Evolutionary conservation across 2,113 vertebrate species (phyloP).

Genomic region (Scophthalmus maximus): DNA sequence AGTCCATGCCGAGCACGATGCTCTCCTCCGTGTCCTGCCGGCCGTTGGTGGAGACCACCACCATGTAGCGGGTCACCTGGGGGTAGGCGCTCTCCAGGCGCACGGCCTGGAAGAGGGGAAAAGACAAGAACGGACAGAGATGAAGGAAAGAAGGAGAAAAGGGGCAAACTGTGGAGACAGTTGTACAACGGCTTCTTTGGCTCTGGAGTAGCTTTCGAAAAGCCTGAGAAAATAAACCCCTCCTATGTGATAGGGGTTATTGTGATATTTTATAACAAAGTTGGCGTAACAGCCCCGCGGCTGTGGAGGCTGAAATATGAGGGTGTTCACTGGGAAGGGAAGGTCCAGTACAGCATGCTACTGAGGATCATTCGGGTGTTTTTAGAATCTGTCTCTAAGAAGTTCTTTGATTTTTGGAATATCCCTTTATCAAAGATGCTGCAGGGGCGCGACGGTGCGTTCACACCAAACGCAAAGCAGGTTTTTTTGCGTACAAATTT

Average conservation of each 20-base stretch:
- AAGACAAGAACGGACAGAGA: neutral
- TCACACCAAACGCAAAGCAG: no score
- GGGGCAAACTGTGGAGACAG: neutral
- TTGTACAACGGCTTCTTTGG: neutral
- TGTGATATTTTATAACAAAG: neutral
- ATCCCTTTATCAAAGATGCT: neutral
- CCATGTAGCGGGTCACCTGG: slow-evolving; percentile 96
- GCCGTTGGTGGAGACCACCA: slow-evolving; percentile 96
- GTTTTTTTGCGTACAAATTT: no score
- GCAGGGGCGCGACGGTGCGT: no score
- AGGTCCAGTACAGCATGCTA: neutral
- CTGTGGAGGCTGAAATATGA: neutral
- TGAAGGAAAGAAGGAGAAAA: neutral
- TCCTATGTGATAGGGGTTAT: neutral
- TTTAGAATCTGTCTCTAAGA: neutral
- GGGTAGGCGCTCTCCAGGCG: slow-evolving; percentile 93
- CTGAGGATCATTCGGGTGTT: neutral
- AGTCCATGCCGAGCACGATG: slow-evolving; percentile 97
- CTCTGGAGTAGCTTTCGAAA: neutral
- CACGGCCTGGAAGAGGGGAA: slow-evolving; percentile 85
- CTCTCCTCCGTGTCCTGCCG: slow-evolving; percentile 97
- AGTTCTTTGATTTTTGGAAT: neutral
- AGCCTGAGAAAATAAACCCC: neutral
- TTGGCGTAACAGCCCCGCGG: neutral
- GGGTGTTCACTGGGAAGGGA: neutral